phyloP scores from a whole-genome alignment of 2,113 vertebrate species.

The Nothoprocta perdicaria region DNA sequence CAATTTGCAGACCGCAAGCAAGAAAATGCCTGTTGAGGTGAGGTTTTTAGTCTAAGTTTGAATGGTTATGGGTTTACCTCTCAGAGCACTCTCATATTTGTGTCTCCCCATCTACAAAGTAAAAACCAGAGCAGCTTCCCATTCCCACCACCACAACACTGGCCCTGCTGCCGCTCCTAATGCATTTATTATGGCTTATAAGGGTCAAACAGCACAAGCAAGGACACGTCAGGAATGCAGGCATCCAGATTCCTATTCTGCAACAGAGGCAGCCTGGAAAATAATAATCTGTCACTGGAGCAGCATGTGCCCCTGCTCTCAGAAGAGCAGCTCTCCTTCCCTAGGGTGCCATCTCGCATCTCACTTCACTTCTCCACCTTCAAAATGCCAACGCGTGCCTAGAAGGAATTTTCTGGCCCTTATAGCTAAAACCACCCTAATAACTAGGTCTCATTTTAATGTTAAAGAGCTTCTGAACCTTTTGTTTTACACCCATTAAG shows the following conservation, averaged over 20 bases:
- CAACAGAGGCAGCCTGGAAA: neutral
- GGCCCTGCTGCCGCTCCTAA: neutral
- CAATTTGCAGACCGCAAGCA: neutral
- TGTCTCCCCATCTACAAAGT: neutral
- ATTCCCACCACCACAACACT: neutral
- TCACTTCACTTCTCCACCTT: neutral
- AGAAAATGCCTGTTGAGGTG: neutral
- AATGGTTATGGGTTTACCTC: neutral
- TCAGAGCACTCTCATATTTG: accelerated
- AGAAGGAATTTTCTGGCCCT: neutral
- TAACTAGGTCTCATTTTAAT: neutral
- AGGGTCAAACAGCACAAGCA: neutral
- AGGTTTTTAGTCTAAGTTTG: neutral
- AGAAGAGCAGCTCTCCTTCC: neutral
- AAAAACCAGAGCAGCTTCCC: neutral
- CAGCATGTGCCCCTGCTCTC: neutral
- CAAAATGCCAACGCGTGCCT: accelerated
- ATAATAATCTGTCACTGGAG: accelerated
- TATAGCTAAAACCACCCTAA: neutral
- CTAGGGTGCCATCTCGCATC: accelerated
- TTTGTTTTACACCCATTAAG: neutral
- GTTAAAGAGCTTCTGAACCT: neutral
- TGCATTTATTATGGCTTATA: accelerated
- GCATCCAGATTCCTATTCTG: neutral
- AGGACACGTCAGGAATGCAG: neutral